Evolutionary conservation across 2,113 vertebrate species (phyloP), one percentile per base, ranked within the genome.

Genomic region (Mastomys natalensis): DNA sequence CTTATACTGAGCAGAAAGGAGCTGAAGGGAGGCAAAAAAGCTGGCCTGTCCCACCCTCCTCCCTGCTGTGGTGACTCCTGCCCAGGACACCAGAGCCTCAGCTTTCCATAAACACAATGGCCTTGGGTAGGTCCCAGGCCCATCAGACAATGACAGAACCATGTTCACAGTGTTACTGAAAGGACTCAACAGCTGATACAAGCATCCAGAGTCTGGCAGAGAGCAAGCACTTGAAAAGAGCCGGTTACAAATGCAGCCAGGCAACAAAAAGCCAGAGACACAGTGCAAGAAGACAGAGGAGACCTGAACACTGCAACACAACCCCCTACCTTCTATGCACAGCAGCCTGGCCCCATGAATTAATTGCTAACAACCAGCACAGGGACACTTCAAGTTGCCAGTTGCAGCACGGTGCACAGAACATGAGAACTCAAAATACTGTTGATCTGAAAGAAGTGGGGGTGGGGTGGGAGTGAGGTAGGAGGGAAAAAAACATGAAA

Each of bases 341-440:
- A 16, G 51, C 68, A 74, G n/a, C 26, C 10, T 37, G 24, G 88
- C 55, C 60, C 82, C 40, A 4, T 43, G 86, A 53, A 74, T 58
- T 21, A 45, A 74, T 58, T 26, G 55, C 85, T 77, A 86, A 45
- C n/a, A 76, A 66, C 45, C 37, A 48, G 24, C 19, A 17, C 6
- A 29, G 48, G 17, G 34, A 68, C 17, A 4, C 34, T 43, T 80
- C 16, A 53, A 10, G 72, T 29, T 17, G 43, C 6, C 64, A 22
- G 40, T n/a, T 89, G 58, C 31, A 40, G 31, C 16, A 22, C 26
- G 7, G 60, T 60, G 43, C n/a, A 89, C 43, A 76, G 85, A 82
- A 88, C 22, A 51, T 19, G 55, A 90, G 84, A 92, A 77, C 40
- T 89, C 45, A 89, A 91, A 92, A 89, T 21, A n/a, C 10, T 70